These are phyloP conservation scores for Drosophila rhopaloa DNA, from an alignment of 1,140 invertebrate genomes.

Conservation along the genomic window DNA sequence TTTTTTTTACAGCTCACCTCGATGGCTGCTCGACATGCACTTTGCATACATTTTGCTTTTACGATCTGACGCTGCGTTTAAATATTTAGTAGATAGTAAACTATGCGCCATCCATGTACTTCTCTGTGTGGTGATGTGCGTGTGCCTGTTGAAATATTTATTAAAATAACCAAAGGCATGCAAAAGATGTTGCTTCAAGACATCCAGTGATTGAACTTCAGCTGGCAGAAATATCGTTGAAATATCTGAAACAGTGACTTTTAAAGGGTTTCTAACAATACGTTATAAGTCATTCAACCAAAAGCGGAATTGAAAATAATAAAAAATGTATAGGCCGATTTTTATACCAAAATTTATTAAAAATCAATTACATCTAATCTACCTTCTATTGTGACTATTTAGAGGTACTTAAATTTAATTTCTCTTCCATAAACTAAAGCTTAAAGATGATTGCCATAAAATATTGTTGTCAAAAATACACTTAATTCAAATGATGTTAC, in stretches of 20 bases:
- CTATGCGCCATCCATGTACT: conserved; percentile 48
- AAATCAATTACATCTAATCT: too few species aligned
- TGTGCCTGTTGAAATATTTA: conserved; percentile 72
- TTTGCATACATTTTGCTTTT: conserved; percentile 80
- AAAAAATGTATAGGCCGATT: too few species aligned
- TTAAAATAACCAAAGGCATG: conserved; percentile 69
- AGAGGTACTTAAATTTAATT: too few species aligned
- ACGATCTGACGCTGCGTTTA: conserved; percentile 77
- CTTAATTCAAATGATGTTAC: not conserved
- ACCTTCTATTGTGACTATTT: too few species aligned
- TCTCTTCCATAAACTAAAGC: too few species aligned
- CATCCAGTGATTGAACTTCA: conserved; percentile 9
- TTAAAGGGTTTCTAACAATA: not conserved
- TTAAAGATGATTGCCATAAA: too few species aligned
- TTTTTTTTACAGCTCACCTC: conserved; percentile 72
- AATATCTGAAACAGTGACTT: not conserved
- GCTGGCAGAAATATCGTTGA: too few species aligned
- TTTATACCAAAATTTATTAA: too few species aligned
- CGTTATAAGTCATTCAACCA: too few species aligned
- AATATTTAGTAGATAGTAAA: conserved; percentile 82
- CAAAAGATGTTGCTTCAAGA: conserved; percentile 10
- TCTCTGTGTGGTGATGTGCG: conserved; percentile 24
- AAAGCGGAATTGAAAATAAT: too few species aligned
- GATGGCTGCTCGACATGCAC: conserved; percentile 79
- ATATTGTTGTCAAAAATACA: not conserved